phyloP scores from a whole-genome alignment of 2,888 invertebrate species.

The Scaptomyza reducta region DNA sequence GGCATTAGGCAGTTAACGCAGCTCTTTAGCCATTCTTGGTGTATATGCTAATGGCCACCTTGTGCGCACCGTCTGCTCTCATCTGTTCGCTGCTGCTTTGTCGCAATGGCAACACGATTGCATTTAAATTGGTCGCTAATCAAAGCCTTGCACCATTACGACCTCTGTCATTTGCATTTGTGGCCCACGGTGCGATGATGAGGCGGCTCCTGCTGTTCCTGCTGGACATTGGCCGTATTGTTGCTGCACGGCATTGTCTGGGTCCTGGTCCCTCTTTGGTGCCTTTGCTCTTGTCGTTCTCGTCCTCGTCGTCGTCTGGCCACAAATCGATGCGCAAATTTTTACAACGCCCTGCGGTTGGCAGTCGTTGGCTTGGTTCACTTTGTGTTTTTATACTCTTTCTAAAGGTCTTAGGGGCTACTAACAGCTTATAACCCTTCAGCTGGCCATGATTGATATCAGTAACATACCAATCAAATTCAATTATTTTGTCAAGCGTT shows the following conservation, averaged over 20 bases:
- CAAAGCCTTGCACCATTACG: slow-evolving; percentile 49
- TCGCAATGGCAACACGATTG: slow-evolving; percentile 56
- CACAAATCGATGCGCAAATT: slow-evolving; percentile 77
- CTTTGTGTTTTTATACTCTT: slow-evolving; percentile 41
- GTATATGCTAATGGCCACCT: slow-evolving; percentile 36
- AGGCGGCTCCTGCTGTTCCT: slow-evolving; percentile 36
- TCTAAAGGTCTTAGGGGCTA: background rate
- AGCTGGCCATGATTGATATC: too few relatives aligned
- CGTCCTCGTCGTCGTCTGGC: slow-evolving; percentile 61
- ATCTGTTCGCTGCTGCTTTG: slow-evolving; percentile 20
- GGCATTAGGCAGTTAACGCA: slow-evolving; percentile 38
- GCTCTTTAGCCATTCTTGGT: slow-evolving; percentile 37
- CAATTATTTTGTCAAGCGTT: too few relatives aligned
- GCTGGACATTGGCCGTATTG: slow-evolving; percentile 52
- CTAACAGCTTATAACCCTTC: background rate
- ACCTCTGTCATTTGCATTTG: slow-evolving; percentile 65
- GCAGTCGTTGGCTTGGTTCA: slow-evolving; percentile 40
- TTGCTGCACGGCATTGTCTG: slow-evolving; percentile 50
- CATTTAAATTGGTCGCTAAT: slow-evolving; percentile 77
- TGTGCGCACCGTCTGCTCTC: slow-evolving; percentile 26
- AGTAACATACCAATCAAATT: too few relatives aligned
- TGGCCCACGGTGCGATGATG: slow-evolving; percentile 66
- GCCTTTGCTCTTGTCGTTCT: slow-evolving; percentile 46
- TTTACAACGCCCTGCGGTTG: slow-evolving; percentile 74
- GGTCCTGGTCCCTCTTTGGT: slow-evolving; percentile 38